Base-by-base conservation (phyloP, 2,888 invertebrate genomes). In the Mythimna lalbum region DNA sequence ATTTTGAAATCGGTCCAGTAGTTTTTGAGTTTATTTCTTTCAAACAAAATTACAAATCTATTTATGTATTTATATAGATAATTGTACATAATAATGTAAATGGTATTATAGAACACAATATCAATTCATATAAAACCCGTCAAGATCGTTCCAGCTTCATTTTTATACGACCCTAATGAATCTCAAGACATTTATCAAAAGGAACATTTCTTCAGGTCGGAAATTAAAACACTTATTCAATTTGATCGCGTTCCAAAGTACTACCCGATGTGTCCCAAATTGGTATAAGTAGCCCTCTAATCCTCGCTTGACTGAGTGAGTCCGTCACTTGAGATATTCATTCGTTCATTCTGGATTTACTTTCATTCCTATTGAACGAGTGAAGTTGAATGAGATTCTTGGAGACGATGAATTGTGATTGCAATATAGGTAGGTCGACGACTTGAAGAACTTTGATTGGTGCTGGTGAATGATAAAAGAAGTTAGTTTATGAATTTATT, bases 341-440 rank as follows among this genome's bases (percentile, higher is more conserved):
- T 81, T 86, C 86, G 79, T 87, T 80, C 78, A 84, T 82, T 81
- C 83, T 83, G 89, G 89, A 90, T 91, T 91, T 90, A 89, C 88
- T 90, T 91, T 90, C 89, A 88, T 88, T 88, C 83, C 86, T 87
- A 90, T 89, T 90, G 90, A 90, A 89, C 81, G 87, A 82, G 80
- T 86, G 85, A 86, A 86, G 76, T 81, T 78, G 80, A 76, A 83
- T 80, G 63, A 83, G 52, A 53, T 57, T 70, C 64, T 69, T 64
- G 59, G 43, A 66, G 78, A 63, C 64, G 62, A 71, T 70, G 70
- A 83, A 78, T 76, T 77, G 55, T 43, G 60, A 73, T 80, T 69
- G 63, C 63, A 57, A 39, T 63, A 59, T 36, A 56, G 63, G 50
- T 63, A 60, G 49, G 21, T 71, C 55, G 33, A 33, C 43, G 49